Conservation (phyloP, 2,888 invertebrate species). For the Gandaritis pyraliata region DNA sequence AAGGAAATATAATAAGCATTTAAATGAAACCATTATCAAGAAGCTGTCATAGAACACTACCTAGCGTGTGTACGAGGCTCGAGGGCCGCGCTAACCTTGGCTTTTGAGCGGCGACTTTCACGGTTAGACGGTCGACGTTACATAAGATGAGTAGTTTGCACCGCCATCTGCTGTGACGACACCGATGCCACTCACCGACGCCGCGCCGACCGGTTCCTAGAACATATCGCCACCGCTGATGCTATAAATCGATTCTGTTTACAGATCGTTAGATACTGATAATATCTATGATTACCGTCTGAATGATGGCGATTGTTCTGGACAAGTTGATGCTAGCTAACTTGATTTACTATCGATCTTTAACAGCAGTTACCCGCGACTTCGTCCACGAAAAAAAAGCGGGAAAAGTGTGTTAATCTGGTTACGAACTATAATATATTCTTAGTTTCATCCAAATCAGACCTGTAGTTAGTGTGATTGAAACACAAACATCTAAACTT, state of each 20-base stretch:
- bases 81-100: slow-evolving; percentile 82
- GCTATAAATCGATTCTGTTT: slow-evolving; percentile 42
- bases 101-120: slow-evolving; percentile 84
- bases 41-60: slow-evolving; percentile 67
- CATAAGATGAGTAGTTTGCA: slow-evolving; percentile 72
- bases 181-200: slow-evolving; percentile 67
- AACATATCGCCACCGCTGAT: slow-evolving; percentile 42
- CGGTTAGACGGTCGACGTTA: slow-evolving; percentile 81
- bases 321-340: slow-evolving; percentile 30
- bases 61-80: slow-evolving; percentile 72
- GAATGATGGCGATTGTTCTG: slow-evolving; percentile 39
- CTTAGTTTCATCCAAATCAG: no score
- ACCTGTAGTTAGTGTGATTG: no score
- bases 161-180: slow-evolving; percentile 69
- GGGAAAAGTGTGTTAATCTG: no score
- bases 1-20: slow-evolving; percentile 68
- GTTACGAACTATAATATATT: no score
- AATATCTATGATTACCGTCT: slow-evolving; percentile 38
- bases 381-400: no score
- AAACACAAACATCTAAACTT: no score
- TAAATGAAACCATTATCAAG: slow-evolving; percentile 57
- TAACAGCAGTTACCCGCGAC: no score
- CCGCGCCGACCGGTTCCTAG: slow-evolving; percentile 68
- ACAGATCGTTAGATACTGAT: slow-evolving; percentile 41
- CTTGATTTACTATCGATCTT: slow-evolving; percentile 29